Evolutionary conservation across 2,113 vertebrate genomes (phyloP).

Genomic region (Amblyopsis rosae): DNA sequence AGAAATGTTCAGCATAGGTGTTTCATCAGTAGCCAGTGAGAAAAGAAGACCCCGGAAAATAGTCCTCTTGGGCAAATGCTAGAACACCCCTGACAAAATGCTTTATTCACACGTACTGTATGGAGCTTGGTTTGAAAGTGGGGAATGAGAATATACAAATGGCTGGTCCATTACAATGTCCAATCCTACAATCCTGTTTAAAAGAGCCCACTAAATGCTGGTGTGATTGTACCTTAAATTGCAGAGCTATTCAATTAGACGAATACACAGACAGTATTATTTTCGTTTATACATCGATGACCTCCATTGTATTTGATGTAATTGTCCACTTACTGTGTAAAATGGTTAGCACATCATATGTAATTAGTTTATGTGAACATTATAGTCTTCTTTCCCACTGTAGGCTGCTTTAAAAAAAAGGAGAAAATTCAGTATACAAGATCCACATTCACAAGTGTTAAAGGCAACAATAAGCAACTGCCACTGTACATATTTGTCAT

Average conservation of each 20-base stretch:
- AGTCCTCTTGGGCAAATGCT: conserved; percentile 27
- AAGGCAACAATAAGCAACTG: conserved; percentile 26
- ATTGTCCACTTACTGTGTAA: conserved; percentile 53
- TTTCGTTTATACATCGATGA: conserved; percentile 25
- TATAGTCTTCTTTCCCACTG: neutral
- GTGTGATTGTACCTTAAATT: conserved; percentile 44
- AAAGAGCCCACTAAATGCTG: conserved; percentile 48
- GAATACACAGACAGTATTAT: neutral
- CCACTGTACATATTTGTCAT: neutral
- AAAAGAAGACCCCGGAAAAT: conserved; percentile 42
- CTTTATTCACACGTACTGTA: conserved; percentile 56
- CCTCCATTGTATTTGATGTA: conserved; percentile 39
- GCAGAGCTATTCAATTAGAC: conserved; percentile 51
- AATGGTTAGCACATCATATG: conserved; percentile 38
- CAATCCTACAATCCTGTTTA: conserved; percentile 41
- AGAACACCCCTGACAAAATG: conserved; percentile 50
- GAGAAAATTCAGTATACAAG: conserved; percentile 6
- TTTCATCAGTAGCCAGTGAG: conserved; percentile 49
- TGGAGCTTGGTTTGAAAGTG: conserved; percentile 27
- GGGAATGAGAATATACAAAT: conserved; percentile 50
- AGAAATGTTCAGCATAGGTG: conserved; percentile 59
- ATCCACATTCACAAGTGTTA: conserved; percentile 26
- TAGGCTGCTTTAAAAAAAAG: conserved; percentile 5
- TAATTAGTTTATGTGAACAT: neutral
- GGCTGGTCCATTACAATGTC: conserved; percentile 43